Conservation (phyloP, 1,140 invertebrate species). For the Euura lappo region DNA sequence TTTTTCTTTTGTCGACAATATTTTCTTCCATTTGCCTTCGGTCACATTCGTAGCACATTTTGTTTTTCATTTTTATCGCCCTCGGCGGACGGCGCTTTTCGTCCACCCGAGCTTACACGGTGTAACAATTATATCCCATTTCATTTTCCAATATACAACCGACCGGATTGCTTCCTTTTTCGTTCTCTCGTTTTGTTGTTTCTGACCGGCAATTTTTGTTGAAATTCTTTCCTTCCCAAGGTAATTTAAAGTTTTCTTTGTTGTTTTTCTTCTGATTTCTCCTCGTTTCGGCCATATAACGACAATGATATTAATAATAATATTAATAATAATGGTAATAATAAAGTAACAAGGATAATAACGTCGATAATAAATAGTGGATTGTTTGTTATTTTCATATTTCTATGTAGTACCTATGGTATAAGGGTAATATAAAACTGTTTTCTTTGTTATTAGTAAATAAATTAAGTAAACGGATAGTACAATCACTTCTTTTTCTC, state of each 20-base stretch:
- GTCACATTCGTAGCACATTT: conserved; percentile 12
- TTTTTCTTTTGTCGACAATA: too few relatives aligned
- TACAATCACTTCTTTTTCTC: not conserved
- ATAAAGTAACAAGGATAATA: not conserved
- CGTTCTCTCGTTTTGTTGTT: conserved; percentile 11
- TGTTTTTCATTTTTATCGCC: conserved; percentile 8
- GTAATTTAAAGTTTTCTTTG: conserved; percentile 44
- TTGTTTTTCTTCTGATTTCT: conserved; percentile 27
- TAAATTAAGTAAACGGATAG: conserved; percentile 55
- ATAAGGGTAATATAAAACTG: conserved; percentile 1
- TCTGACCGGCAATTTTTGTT: not conserved
- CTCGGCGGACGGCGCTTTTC: conserved; percentile 15
- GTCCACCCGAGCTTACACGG: conserved; percentile 9
- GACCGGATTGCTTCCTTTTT: conserved; percentile 21
- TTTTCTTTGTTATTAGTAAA: conserved; percentile 46
- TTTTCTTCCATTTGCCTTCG: too few relatives aligned
- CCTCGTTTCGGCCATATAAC: conserved; percentile 25
- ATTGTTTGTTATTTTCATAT: not conserved
- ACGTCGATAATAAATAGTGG: not conserved
- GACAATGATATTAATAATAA: conserved; percentile 27
- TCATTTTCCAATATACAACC: conserved; percentile 34
- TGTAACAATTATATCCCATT: conserved; percentile 19
- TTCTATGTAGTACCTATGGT: too few relatives aligned
- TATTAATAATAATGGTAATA: not conserved
- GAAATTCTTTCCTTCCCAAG: conserved; percentile 21